Base-by-base conservation (phyloP, 1,140 invertebrate species). In the Caerostris darwini region DNA sequence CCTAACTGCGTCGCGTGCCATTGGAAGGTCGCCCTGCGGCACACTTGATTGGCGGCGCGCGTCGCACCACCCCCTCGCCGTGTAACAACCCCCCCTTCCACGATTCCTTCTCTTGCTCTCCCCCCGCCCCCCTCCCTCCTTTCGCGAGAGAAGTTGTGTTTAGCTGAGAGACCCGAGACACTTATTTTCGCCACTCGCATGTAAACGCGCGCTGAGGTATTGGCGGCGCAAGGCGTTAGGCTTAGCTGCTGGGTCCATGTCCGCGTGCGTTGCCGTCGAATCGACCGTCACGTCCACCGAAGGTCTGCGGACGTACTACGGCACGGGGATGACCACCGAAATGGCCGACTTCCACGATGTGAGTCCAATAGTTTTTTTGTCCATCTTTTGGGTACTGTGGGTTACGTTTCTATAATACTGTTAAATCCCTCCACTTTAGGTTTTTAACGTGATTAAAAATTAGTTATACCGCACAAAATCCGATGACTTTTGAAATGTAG, bases 341-440 rank as follows among this genome's bases (percentile, higher is more conserved):
- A 95, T 95, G 94, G 93, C 90, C 67, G 95, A 95, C 19, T 95
- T 95, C 92, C 93, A 95, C 81, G 94, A 95, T 92, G 95, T 95
- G 83, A 95, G 94, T 95, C n/a, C 7, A 7, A 0, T 5, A 3
- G 7, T 91, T 69, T 59, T 64, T n/a, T 19, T 3, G 2, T 90
- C 34, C 34, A 34, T 34, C 34, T 34, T 34, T 34, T 2, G 0
- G 34, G 34, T 34, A 34, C 34, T 34, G 34, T 34, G 2, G 34
- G 34, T 34, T 34, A 34, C 34, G 2, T 34, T 1, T 34, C 2
- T 1, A 34, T 34, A 34, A 34, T 34, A 34, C 2, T 34, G 34
- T 34, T 34, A 34, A 34, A 34, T 34, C 34, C 34, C 34, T 1
- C 34, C 34, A 34, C 34, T 34, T 34, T 34, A 34, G 34, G 34